phyloP scores from a whole-genome alignment of 2,113 vertebrate genomes.

The Girardinichthys multiradiatus region DNA sequence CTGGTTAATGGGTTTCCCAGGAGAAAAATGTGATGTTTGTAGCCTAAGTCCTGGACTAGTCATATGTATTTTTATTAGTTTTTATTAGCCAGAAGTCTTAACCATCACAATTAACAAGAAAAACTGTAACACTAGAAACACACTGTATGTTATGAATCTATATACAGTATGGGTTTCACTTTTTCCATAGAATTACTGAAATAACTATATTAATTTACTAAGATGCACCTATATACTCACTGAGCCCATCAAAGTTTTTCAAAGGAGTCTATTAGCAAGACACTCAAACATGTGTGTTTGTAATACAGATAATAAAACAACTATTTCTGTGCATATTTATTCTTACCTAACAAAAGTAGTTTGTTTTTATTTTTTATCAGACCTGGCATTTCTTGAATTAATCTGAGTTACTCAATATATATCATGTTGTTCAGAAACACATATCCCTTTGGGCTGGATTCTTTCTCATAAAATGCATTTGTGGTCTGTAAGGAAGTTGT shows the following conservation, averaged over 20 bases:
- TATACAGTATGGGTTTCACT: background rate
- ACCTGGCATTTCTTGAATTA: no score
- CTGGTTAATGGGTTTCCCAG: background rate
- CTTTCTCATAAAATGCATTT: background rate
- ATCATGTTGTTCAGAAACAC: background rate
- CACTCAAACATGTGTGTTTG: no score
- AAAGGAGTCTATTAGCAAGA: no score
- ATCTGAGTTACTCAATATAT: no score
- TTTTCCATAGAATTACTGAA: background rate
- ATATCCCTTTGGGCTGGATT: background rate
- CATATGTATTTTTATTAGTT: background rate
- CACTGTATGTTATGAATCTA: background rate
- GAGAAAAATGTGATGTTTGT: background rate
- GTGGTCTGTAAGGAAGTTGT: background rate
- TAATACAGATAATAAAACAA: no score
- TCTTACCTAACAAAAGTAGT: no score
- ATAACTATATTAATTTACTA: background rate
- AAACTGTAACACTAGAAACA: no score
- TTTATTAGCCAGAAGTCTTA: no score
- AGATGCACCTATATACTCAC: background rate
- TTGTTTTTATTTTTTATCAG: no score
- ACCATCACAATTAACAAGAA: no score
- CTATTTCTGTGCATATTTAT: no score
- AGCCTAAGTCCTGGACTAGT: background rate
- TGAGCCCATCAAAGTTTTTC: no score